Conservation (phyloP, 2,113 vertebrate genomes). For the Hippocampus comes region DNA sequence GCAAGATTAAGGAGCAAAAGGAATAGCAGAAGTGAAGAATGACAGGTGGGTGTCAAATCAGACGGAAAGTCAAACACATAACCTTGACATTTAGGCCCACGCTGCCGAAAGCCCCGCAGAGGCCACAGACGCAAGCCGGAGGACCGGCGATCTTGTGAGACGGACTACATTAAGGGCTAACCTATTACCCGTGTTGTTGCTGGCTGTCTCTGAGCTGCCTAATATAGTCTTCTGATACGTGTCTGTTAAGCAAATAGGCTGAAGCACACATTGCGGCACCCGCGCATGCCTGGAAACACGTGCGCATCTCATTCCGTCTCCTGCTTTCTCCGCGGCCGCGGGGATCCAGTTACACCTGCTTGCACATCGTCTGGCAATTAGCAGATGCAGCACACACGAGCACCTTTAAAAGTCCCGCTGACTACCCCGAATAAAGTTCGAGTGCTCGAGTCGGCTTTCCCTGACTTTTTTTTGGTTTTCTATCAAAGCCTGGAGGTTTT, state of each 20-base stretch:
- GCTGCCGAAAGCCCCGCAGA: slow-evolving; percentile 57
- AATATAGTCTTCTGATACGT: slow-evolving; percentile 83
- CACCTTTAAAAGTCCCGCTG: too few relatives aligned
- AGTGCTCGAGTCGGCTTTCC: too few relatives aligned
- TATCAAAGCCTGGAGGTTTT: too few relatives aligned
- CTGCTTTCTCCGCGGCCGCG: slow-evolving; percentile 69
- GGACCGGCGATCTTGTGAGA: slow-evolving; percentile 64
- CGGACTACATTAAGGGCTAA: slow-evolving; percentile 83
- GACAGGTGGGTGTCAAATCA: slow-evolving; percentile 52
- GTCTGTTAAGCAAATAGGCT: slow-evolving; percentile 84
- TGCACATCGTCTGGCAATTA: slow-evolving; percentile 95
- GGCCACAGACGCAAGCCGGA: slow-evolving; percentile 43
- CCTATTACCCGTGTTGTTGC: slow-evolving; percentile 84
- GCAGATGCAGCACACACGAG: slow-evolving; percentile 53
- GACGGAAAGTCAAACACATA: slow-evolving; percentile 78
- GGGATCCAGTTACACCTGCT: slow-evolving; percentile 90
- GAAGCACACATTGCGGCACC: not conserved
- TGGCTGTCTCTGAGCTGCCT: slow-evolving; percentile 80
- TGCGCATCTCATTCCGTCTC: slow-evolving; percentile 64
- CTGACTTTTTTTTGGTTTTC: too few relatives aligned
- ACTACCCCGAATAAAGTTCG: too few relatives aligned
- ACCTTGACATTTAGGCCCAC: slow-evolving; percentile 86
- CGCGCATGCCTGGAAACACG: slow-evolving; percentile 56
- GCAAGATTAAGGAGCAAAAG: too few relatives aligned
- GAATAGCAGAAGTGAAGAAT: too few relatives aligned